Conservation (phyloP, 2,113 vertebrate species). For the Elephantulus edwardii region DNA sequence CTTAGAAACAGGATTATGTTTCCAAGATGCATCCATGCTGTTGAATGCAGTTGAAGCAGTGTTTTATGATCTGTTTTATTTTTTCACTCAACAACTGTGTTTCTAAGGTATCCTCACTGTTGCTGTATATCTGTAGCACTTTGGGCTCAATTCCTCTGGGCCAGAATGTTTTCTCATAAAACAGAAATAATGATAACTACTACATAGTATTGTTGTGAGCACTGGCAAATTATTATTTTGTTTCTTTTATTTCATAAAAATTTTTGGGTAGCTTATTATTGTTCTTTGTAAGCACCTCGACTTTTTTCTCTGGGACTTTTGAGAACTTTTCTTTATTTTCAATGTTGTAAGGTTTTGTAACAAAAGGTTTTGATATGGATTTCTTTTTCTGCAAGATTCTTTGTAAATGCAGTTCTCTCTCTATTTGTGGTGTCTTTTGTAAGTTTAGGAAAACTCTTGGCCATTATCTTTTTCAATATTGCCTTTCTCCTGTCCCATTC, state of each 20-base stretch:
- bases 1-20: too few relatives aligned
- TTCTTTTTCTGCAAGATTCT: slow-evolving; percentile 12
- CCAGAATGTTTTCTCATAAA: slow-evolving; percentile 22
- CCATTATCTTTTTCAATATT: background rate
- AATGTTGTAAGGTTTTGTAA: background rate
- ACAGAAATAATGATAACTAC: slow-evolving; percentile 34
- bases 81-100: background rate
- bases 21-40: slow-evolving; percentile 27
- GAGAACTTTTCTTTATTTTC: background rate
- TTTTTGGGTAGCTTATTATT: background rate
- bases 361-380: background rate
- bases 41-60: slow-evolving; percentile 1
- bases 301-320: slow-evolving; percentile 23
- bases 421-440: slow-evolving; percentile 23
- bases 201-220: background rate
- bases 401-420: background rate
- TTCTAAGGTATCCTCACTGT: background rate
- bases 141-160: slow-evolving; percentile 10
- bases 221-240: background rate
- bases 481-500: background rate
- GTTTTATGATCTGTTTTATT: slow-evolving; percentile 33
- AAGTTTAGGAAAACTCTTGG: slow-evolving; percentile 13
- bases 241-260: background rate
- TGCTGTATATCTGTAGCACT: background rate
- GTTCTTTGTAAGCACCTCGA: background rate